These are phyloP conservation scores for Nerophis lumbriciformis DNA, from an alignment of 2,113 vertebrate genomes.

Conservation along the genomic window DNA sequence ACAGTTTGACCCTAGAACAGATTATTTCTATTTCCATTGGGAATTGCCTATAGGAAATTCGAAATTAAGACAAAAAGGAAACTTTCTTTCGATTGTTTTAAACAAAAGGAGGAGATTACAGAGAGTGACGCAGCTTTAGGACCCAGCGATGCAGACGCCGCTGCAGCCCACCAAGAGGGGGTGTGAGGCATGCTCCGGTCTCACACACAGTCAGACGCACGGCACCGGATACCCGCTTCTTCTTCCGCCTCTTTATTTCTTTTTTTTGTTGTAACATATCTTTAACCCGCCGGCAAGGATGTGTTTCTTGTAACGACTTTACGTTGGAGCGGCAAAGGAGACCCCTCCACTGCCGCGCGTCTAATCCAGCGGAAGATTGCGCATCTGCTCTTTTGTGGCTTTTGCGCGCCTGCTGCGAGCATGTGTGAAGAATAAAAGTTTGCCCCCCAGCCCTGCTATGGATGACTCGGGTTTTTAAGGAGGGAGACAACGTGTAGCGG, in stretches of 20 bases:
- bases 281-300: neutral
- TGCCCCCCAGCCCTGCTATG: neutral
- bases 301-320: neutral
- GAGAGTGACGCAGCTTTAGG: slow-evolving; percentile 74
- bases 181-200: neutral
- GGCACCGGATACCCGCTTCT: neutral
- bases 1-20: too few species aligned
- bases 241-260: neutral
- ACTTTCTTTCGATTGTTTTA: too few species aligned
- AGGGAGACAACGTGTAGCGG: neutral
- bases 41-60: too few species aligned
- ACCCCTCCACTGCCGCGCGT: too few species aligned
- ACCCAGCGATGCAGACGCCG: slow-evolving; percentile 77
- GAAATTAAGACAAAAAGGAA: too few species aligned
- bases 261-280: neutral
- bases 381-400: neutral
- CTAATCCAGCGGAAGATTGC: neutral
- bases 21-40: too few species aligned
- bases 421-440: slow-evolving; percentile 1
- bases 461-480: neutral
- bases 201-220: neutral
- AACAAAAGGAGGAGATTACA: too few species aligned
- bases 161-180: slow-evolving; percentile 68
- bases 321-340: too few species aligned
- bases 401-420: neutral